These are phyloP conservation scores for Tipula lateralis DNA, from an alignment of 2,888 invertebrate species.

Conservation along the genomic window DNA sequence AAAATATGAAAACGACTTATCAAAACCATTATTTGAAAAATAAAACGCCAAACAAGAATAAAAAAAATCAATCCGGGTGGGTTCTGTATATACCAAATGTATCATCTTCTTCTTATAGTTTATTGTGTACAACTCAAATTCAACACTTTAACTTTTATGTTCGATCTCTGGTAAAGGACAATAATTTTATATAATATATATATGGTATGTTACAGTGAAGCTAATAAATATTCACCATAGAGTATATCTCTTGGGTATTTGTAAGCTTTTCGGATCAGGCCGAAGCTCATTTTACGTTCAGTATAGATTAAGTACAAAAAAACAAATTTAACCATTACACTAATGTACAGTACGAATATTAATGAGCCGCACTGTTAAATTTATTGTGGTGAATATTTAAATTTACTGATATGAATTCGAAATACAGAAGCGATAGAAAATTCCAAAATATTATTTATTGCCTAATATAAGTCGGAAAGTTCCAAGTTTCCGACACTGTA, in stretches of 20 bases:
- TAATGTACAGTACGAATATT: background rate
- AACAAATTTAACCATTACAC: too few relatives aligned
- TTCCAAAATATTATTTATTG: background rate
- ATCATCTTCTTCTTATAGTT: background rate
- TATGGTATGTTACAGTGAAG: too few relatives aligned
- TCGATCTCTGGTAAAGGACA: background rate
- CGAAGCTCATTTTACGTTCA: too few relatives aligned
- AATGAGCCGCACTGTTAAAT: background rate
- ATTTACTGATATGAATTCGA: background rate
- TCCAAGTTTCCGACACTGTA: background rate
- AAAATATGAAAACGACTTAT: background rate
- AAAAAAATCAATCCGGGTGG: background rate
- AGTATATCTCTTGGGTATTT: too few relatives aligned
- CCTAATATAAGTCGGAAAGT: background rate
- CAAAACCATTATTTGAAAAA: slow-evolving; percentile 7
- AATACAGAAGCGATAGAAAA: slow-evolving; percentile 24
- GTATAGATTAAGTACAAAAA: too few relatives aligned
- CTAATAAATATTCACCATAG: too few relatives aligned
- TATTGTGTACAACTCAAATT: background rate
- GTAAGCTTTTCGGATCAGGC: too few relatives aligned
- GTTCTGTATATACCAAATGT: background rate
- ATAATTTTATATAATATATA: too few relatives aligned
- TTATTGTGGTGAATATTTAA: background rate
- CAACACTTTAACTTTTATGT: background rate
- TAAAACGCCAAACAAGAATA: background rate